Conservation (phyloP, 2,113 vertebrate species). For the Ammospiza caudacuta region DNA sequence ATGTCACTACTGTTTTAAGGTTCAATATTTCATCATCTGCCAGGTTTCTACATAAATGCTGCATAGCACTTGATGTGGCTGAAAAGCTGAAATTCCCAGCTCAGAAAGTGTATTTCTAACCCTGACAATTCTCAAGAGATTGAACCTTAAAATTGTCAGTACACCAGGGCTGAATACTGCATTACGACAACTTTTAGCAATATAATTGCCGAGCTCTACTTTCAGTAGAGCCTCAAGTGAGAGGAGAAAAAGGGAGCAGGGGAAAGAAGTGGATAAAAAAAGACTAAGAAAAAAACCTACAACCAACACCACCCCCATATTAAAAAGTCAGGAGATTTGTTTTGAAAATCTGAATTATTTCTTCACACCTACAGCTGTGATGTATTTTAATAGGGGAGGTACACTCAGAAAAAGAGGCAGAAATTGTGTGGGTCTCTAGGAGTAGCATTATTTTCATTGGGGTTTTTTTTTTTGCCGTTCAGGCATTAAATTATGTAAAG, state of each 20-base stretch:
- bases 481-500: not conserved
- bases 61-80: not conserved
- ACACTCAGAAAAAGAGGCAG: not conserved
- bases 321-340: not conserved
- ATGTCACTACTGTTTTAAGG: constrained; percentile 28
- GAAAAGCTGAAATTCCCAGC: not conserved
- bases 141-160: not conserved
- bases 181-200: not conserved
- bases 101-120: not conserved
- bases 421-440: not conserved
- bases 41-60: constrained; percentile 27
- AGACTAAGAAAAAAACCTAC: not conserved
- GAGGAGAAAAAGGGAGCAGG: not conserved
- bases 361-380: not conserved
- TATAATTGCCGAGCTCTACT: not conserved
- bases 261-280: not conserved
- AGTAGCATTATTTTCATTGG: not conserved
- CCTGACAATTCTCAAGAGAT: not conserved
- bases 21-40: constrained; percentile 51
- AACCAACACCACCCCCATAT: accelerated
- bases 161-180: not conserved
- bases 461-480: not conserved
- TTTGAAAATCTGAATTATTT: not conserved
- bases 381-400: not conserved
- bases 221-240: not conserved